Percentiles rank a stretch among this genome's conserved stretches.
These are phyloP conservation scores for Labeo catla DNA, from an alignment of 2,113 vertebrate species.

Conservation along the genomic window DNA sequence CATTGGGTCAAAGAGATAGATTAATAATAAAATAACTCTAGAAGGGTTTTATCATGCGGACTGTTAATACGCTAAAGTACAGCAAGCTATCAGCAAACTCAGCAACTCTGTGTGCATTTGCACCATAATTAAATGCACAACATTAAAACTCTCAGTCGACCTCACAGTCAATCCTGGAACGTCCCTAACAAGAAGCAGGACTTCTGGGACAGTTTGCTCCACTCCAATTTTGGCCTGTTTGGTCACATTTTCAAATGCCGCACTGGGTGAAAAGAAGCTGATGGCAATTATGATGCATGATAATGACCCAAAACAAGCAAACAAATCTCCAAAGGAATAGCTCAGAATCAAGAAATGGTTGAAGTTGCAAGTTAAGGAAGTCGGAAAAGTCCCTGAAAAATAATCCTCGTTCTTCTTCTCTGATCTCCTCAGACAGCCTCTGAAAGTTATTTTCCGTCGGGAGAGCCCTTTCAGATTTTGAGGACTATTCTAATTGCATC, in stretches of 20 bases:
- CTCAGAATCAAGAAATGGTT: neutral
- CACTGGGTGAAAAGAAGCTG: neutral
- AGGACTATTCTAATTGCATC: constrained; percentile 70
- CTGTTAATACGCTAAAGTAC: neutral
- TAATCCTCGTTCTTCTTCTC: neutral
- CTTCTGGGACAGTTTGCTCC: neutral
- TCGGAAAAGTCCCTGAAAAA: neutral
- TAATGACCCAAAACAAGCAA: neutral
- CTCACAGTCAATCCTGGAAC: neutral
- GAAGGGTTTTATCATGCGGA: neutral
- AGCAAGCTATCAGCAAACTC: neutral
- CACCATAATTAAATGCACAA: neutral
- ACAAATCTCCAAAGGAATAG: neutral
- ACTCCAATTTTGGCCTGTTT: neutral
- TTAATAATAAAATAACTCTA: neutral
- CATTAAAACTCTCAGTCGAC: constrained; percentile 4
- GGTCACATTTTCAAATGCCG: neutral
- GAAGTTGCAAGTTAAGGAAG: neutral
- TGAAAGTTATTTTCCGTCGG: neutral
- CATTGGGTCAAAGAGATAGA: neutral
- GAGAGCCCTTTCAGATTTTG: constrained; percentile 54
- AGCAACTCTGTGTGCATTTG: neutral
- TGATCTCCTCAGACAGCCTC: constrained; percentile 4
- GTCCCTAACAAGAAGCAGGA: neutral
- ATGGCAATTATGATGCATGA: neutral